phyloP scores from a whole-genome alignment of 2,797 vertebrate species.

The Falco novaeseelandiae region DNA sequence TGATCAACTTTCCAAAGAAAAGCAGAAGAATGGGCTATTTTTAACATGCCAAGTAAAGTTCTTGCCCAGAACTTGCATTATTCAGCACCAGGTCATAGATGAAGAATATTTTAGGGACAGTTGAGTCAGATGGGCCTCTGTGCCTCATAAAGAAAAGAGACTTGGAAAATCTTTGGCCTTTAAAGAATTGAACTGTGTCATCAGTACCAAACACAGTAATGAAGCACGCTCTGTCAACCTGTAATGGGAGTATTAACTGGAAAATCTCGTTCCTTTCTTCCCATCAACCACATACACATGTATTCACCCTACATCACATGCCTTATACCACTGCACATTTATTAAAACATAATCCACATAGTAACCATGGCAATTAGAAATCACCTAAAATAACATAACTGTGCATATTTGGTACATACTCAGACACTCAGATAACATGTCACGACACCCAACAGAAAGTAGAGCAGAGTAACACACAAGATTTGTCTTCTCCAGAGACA shows the following conservation, averaged over 20 bases:
- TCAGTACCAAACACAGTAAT: constrained; percentile 79
- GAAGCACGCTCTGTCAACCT: constrained; percentile 77
- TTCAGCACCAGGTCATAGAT: constrained; percentile 70
- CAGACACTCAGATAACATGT: not conserved
- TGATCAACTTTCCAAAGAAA: not conserved
- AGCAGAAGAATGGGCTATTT: not conserved
- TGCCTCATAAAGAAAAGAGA: constrained; percentile 81
- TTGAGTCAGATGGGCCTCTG: not conserved
- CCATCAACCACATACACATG: not conserved
- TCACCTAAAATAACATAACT: not conserved
- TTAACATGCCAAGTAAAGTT: not conserved
- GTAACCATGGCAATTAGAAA: not conserved
- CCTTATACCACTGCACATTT: not conserved
- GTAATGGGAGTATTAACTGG: not conserved
- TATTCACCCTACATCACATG: not conserved
- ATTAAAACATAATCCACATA: not conserved
- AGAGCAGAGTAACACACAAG: not conserved
- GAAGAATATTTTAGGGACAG: constrained; percentile 26
- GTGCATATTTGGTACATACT: not conserved
- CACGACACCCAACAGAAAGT: not conserved
- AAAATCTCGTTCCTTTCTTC: not conserved
- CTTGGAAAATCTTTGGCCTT: constrained; percentile 70
- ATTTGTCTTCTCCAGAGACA: not conserved
- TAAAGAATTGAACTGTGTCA: constrained; percentile 73
- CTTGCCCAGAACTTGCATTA: constrained; percentile 72